phyloP scores from a whole-genome alignment of 2,113 vertebrate species.

The Leucopsar rothschildi region DNA sequence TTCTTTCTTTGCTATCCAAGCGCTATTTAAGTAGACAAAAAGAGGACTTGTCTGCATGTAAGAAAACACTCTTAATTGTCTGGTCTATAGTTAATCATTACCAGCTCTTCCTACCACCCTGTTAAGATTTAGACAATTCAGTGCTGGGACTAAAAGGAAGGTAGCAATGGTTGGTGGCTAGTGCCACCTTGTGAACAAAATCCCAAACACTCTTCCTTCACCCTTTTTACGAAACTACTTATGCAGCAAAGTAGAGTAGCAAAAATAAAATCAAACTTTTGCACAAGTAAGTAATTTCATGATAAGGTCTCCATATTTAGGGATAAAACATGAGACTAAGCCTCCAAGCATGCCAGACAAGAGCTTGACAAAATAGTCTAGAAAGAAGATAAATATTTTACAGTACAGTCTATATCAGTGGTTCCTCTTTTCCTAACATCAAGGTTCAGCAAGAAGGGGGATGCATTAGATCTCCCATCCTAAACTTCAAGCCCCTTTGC shows the following conservation, averaged over 20 bases:
- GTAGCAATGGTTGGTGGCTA: neutral
- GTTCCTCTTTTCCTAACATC: neutral
- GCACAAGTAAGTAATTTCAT: neutral
- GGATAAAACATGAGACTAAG: neutral
- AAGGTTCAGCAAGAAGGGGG: neutral
- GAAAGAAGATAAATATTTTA: neutral
- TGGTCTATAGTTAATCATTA: neutral
- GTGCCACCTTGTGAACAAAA: slow-evolving; percentile 58
- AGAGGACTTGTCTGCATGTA: neutral
- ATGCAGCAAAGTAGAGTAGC: neutral
- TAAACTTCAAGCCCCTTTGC: neutral
- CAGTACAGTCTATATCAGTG: neutral
- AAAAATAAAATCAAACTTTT: neutral
- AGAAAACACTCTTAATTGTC: neutral
- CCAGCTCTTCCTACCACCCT: neutral
- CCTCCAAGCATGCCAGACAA: neutral
- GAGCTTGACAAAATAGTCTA: neutral
- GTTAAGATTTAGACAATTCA: neutral
- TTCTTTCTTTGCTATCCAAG: neutral
- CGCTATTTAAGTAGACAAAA: neutral
- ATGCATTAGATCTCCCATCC: neutral
- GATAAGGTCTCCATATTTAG: neutral
- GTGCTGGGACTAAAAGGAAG: neutral
- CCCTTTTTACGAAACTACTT: neutral
- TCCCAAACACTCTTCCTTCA: neutral